Evolutionary conservation across 2,797 vertebrate genomes (phyloP), one percentile per base, ranked within the genome.

Genomic region (Danio choprae): DNA sequence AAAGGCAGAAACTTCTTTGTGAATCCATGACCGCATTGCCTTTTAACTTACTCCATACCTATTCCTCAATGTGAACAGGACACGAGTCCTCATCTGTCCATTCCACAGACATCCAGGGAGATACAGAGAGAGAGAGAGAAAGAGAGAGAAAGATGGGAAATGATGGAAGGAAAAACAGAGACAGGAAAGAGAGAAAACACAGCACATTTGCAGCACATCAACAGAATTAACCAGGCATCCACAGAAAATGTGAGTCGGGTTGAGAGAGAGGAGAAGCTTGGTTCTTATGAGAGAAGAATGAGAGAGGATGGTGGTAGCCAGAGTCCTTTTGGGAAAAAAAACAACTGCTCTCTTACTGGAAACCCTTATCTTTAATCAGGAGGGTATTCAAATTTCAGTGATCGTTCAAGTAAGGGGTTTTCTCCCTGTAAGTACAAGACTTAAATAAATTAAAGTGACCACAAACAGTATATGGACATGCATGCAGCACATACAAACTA

Each of bases 1-100:
- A 76, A 77, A 77, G 53, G 71, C 65, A 64, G 63, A 48, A 44
- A 63, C n/a, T 20, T 46, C 56, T 78, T 43, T 56, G 75, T 65
- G 46, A 68, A 76, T 82, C 77, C 82, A 79, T 72, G 56, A 46
- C 74, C 67, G 58, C 41, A 36, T 29, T 87, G 87, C 81, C 64
- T 78, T 86, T 64, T 60, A 50, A 81, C 88, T 90, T 84, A 81
- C 70, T 84, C 87, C 94, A 90, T 95, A 97, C 96, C 96, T 97
- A 98, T 93, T 98, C 95, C 87, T 98, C 96, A 96, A 95, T 95
- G 94, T 94, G 93, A 94, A 97, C 95, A 90, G 97, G 97, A 93
- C 96, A 98, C 93, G 96, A 96, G 89, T 97, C 93, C 84, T 92
- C 94, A 79, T 95, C 96, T 97, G 96, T 94, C 92, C 87, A 89